A percentile compares a stretch with the other conserved stretches of the same genome.
phyloP scores from a whole-genome alignment of 2,888 invertebrate species.

The Polydrusus pterygomalis region DNA sequence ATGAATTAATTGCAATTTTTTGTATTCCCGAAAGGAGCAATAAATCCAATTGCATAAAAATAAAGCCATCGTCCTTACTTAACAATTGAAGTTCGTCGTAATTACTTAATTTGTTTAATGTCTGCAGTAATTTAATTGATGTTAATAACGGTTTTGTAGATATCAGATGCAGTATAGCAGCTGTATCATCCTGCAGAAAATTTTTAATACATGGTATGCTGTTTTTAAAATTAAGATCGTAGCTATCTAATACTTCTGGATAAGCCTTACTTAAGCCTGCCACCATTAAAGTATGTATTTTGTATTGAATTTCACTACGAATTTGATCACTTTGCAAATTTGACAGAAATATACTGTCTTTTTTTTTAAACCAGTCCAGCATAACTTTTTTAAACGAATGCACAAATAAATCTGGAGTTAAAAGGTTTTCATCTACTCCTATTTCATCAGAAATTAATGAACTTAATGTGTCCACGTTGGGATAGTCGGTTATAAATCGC shows the following conservation, averaged over 20 bases:
- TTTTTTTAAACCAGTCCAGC: slow-evolving; percentile 16
- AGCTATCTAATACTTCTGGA: slow-evolving; percentile 34
- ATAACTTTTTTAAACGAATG: slow-evolving; percentile 38
- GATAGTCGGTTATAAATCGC: slow-evolving; percentile 33
- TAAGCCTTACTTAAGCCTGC: slow-evolving; percentile 39
- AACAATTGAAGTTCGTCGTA: background rate
- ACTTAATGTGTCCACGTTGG: slow-evolving; percentile 36
- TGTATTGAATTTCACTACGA: slow-evolving; percentile 21
- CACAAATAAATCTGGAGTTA: slow-evolving; percentile 33
- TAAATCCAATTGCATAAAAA: slow-evolving; percentile 28
- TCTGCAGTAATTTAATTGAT: background rate
- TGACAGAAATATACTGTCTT: slow-evolving; percentile 13
- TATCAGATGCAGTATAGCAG: background rate
- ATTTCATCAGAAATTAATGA: slow-evolving; percentile 4
- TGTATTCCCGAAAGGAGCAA: slow-evolving; percentile 17
- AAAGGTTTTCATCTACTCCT: slow-evolving; percentile 26
- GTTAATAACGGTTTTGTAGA: slow-evolving; percentile 1
- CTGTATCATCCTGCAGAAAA: background rate
- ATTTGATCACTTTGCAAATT: background rate
- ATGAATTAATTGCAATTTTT: slow-evolving; percentile 30
- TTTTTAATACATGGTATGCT: background rate
- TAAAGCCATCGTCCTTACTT: slow-evolving; percentile 22
- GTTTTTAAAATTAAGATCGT: slow-evolving; percentile 7
- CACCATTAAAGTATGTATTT: slow-evolving; percentile 27
- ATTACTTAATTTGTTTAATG: background rate